These are phyloP conservation scores for Microctonus aethiopoides DNA, from an alignment of 2,888 invertebrate genomes.

Conservation along the genomic window DNA sequence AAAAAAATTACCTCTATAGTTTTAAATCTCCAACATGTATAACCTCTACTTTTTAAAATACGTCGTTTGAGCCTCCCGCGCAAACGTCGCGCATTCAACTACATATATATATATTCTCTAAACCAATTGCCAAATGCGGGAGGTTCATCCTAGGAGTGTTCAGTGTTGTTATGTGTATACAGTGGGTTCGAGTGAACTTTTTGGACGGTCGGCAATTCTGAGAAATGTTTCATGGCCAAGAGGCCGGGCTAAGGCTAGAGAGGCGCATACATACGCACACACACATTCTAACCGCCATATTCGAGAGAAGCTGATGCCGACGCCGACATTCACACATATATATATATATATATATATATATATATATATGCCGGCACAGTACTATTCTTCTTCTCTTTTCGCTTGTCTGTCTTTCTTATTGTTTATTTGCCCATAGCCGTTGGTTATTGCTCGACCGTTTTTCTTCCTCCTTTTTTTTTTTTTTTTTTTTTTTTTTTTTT, in stretches of 20 bases:
- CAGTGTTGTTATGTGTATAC: neutral
- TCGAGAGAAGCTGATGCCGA: constrained; percentile 7
- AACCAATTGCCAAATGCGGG: neutral
- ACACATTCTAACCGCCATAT: neutral
- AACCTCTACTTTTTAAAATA: neutral
- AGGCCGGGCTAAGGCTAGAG: constrained; percentile 35
- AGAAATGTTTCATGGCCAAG: constrained; percentile 43
- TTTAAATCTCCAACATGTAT: neutral
- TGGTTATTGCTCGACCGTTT: constrained; percentile 28
- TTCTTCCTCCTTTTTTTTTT: constrained; percentile 13
- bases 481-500: constrained; percentile 12
- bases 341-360: no score
- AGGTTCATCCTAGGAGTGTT: constrained; percentile 29
- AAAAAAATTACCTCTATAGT: neutral
- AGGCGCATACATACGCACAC: neutral
- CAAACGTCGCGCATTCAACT: neutral
- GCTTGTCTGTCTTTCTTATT: constrained; percentile 30
- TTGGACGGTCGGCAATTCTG: constrained; percentile 37
- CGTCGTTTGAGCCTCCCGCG: neutral
- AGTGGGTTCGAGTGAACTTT: constrained; percentile 2
- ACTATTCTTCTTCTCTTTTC: constrained; percentile 11
- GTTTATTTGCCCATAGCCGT: constrained; percentile 30
- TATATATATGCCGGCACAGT: neutral
- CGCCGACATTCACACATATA: no score
- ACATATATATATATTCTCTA: neutral